These are phyloP conservation scores for Myotis yumanensis DNA, from an alignment of 2,113 vertebrate genomes.

Conservation along the genomic window DNA sequence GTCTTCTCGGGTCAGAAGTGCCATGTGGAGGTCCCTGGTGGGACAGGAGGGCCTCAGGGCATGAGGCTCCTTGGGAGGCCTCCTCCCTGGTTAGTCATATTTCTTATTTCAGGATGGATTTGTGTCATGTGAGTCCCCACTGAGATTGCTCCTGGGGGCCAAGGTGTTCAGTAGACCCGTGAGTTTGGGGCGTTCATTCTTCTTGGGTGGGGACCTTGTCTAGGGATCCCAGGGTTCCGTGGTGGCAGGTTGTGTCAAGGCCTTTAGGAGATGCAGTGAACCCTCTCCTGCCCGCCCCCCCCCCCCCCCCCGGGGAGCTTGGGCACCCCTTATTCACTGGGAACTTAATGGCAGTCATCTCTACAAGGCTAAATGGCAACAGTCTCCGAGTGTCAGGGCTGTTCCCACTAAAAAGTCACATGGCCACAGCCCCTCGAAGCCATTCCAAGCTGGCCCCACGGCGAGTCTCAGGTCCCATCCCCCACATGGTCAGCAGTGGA, in stretches of 20 bases:
- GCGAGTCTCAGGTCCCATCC: too few species aligned
- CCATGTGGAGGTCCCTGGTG: not conserved
- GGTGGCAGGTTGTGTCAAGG: not conserved
- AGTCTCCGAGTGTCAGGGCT: not conserved
- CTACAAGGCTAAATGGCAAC: not conserved
- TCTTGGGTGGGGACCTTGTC: not conserved
- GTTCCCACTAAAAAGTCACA: accelerated
- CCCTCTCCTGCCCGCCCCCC: not conserved
- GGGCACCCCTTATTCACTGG: not conserved
- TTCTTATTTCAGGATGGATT: not conserved
- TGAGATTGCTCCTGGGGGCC: not conserved
- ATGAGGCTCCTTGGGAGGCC: accelerated
- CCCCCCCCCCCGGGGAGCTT: not conserved
- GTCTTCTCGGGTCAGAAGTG: not conserved
- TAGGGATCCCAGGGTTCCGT: too few species aligned
- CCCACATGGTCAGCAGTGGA: accelerated
- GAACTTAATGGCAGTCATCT: not conserved
- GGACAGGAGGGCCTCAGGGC: not conserved
- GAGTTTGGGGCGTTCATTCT: not conserved
- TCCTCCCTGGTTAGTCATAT: not conserved
- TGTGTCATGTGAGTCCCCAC: not conserved
- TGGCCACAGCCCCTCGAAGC: not conserved
- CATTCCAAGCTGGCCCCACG: too few species aligned
- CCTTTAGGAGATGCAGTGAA: not conserved
- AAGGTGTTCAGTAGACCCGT: not conserved